Base-by-base conservation (phyloP, 2,888 invertebrate species). In the Platerodrilus igneus region DNA sequence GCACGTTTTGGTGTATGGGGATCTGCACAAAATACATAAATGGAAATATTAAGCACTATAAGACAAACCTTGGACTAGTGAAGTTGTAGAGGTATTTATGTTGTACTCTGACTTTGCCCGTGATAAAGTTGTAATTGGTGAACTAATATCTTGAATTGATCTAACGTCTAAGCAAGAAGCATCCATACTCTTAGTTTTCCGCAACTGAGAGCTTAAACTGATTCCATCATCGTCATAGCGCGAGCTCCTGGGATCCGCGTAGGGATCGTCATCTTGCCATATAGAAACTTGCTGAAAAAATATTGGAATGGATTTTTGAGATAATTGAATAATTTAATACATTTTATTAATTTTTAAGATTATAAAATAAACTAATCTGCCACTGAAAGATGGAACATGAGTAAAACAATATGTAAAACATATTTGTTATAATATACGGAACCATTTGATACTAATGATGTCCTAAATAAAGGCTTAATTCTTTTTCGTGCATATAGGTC, bases 81-180 rank as follows among this genome's bases (percentile, higher is more conserved):
- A 79, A 53, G 85, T 79, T 33, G 81, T 77, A 42, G 83, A 83
- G 26, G 83, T 78, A 63, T 83, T 84, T 50, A 91, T 69, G 70
- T 91, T 90, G 59, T 84, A 87, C 66, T 91, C 91, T 9, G 91
- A 91, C 68, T 89, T 87, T 51, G 91, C 90, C 55, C 90, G 77
- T 25, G 85, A 83, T 17, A 85, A 63, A 3, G 79, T 78, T 55
- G 79, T 77, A 28, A 79, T 68, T 20, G 81, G 81, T 6, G 79
- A 77, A 18, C 75, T 77, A 36, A 77, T 73, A 37, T 80, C 79
- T 25, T 74, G 77, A 57, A 86, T 75, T 53, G 83, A 81, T 46
- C 88, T 77, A 55, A 90, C 81, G 58, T 90, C 90, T 47, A 89
- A 73, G 59, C 87, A 89, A 2, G 88, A 88, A 2, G 90, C 90